Evolutionary conservation across 2,113 vertebrate genomes (phyloP).

Genomic region (Cyanoliseus patagonus): DNA sequence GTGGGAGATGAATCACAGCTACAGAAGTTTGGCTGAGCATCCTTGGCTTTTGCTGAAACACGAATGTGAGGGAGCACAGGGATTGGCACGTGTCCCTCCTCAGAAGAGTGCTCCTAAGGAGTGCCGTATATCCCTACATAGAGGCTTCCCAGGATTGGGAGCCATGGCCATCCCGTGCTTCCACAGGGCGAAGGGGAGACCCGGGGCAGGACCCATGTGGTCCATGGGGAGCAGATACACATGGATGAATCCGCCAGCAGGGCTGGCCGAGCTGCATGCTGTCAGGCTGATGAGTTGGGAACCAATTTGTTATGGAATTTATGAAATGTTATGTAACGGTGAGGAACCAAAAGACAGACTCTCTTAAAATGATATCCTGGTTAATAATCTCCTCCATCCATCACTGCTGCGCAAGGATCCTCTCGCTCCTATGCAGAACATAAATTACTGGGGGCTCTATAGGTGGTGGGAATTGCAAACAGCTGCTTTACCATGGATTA

Average conservation of each 20-base stretch:
- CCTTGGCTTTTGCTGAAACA: background rate
- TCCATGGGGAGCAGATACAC: background rate
- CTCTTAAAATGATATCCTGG: slow-evolving; percentile 50
- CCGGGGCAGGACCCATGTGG: background rate
- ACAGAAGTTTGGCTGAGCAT: background rate
- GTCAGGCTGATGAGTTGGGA: background rate
- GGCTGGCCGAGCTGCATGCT: background rate
- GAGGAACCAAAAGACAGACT: slow-evolving; percentile 24
- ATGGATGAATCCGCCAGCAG: rapidly evolving
- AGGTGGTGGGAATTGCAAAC: background rate
- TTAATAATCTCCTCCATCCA: slow-evolving; percentile 63
- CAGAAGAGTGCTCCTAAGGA: background rate
- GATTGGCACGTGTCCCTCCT: background rate
- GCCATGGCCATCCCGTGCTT: rapidly evolving
- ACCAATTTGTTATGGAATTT: background rate
- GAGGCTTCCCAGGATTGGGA: background rate
- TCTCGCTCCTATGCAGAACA: background rate
- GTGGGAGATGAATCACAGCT: background rate
- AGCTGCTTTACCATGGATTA: slow-evolving; percentile 37
- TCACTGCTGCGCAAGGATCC: slow-evolving; percentile 55
- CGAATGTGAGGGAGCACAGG: background rate
- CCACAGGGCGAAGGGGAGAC: background rate
- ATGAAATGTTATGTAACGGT: slow-evolving; percentile 7
- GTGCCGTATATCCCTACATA: background rate
- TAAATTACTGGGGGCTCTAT: background rate